Evolutionary conservation across 2,113 vertebrate genomes (phyloP).

Genomic region (Empidonax traillii): DNA sequence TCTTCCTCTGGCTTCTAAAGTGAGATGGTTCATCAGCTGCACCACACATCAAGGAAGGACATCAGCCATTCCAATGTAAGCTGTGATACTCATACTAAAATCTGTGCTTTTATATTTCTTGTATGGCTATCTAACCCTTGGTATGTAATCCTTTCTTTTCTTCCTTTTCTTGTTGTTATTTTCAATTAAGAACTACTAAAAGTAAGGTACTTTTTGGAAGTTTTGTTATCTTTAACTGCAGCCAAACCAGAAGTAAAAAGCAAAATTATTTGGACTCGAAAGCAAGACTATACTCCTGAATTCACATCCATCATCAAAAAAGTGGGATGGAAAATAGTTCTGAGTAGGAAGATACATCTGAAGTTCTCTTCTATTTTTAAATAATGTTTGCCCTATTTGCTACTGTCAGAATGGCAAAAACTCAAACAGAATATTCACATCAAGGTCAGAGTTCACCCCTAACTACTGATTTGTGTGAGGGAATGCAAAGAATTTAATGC

Average conservation of each 20-base stretch:
- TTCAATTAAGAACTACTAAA: background rate
- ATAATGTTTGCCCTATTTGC: background rate
- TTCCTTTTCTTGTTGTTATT: background rate
- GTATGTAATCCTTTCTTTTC: background rate
- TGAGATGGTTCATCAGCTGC: background rate
- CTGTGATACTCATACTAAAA: background rate
- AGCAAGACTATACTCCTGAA: background rate
- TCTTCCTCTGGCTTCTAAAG: background rate
- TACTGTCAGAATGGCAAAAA: conserved; percentile 1
- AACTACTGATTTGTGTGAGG: background rate
- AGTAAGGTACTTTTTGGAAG: background rate
- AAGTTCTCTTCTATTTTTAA: conserved; percentile 18
- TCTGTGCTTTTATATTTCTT: background rate
- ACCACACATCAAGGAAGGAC: background rate
- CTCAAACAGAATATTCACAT: background rate
- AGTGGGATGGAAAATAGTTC: background rate
- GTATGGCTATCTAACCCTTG: background rate
- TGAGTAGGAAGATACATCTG: background rate
- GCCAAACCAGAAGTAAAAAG: background rate
- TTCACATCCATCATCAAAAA: background rate
- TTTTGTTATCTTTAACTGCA: background rate
- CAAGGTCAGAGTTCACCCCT: conserved; percentile 3
- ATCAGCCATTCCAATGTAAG: background rate
- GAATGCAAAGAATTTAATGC: conserved; percentile 29
- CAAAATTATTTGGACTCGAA: background rate